Percentiles rank a stretch among this genome's conserved stretches.
These are phyloP conservation scores for Flexamia atlantica DNA, from an alignment of 2,888 invertebrate species.

Conservation along the genomic window DNA sequence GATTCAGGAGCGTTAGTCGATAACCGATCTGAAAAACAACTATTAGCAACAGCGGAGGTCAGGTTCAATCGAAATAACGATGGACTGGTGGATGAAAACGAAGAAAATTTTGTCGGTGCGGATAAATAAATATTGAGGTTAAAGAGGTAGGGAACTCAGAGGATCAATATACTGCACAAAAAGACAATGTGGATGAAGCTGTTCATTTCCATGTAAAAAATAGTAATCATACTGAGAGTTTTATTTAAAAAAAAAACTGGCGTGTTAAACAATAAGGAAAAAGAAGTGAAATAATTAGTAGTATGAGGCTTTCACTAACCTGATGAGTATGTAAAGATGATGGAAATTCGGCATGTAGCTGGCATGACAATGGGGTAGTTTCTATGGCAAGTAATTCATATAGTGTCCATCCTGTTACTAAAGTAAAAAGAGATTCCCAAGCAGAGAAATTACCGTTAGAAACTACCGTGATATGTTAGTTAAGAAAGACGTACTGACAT, in stretches of 20 bases:
- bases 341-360: too few relatives aligned
- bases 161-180: not conserved
- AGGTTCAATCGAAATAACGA: slow-evolving; percentile 41
- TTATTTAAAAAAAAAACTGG: slow-evolving; percentile 33
- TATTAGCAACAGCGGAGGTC: slow-evolving; percentile 63
- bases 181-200: slow-evolving; percentile 16
- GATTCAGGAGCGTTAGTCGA: slow-evolving; percentile 59
- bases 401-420: too few relatives aligned
- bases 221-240: slow-evolving; percentile 37
- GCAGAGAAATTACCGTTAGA: too few relatives aligned
- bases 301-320: too few relatives aligned
- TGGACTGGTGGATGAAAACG: slow-evolving; percentile 19
- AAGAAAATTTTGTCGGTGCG: slow-evolving; percentile 29
- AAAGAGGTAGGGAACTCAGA: not conserved
- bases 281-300: slow-evolving; percentile 36
- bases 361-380: too few relatives aligned
- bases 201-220: slow-evolving; percentile 29
- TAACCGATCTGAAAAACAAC: slow-evolving; percentile 64
- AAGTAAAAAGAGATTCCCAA: too few relatives aligned
- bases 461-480: too few relatives aligned
- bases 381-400: too few relatives aligned
- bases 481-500: too few relatives aligned
- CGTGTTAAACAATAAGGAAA: slow-evolving; percentile 38
- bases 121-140: slow-evolving; percentile 12
- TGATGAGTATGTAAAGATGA: too few relatives aligned